Evolutionary conservation across 2,113 vertebrate species (phyloP).

Genomic region (Thomomys bottae): DNA sequence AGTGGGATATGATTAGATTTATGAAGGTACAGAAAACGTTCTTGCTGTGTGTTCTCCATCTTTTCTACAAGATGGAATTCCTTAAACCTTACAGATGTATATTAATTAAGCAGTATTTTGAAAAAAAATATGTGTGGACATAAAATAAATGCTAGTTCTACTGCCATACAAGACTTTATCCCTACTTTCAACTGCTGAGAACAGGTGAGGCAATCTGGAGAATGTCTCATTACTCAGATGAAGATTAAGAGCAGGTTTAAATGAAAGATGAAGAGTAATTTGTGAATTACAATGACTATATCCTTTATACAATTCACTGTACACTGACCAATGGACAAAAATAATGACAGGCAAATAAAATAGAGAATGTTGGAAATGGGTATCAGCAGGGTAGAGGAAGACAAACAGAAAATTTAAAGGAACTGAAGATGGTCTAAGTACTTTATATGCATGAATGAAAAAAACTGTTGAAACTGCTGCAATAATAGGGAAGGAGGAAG

Average conservation of each 20-base stretch:
- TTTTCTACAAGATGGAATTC: background rate
- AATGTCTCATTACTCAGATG: background rate
- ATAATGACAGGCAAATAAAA: no score
- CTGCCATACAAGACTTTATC: background rate
- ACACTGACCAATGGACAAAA: no score
- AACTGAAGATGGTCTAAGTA: no score
- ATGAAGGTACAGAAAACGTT: background rate
- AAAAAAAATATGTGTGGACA: background rate
- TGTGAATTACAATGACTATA: background rate
- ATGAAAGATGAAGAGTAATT: background rate
- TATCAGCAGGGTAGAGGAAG: no score
- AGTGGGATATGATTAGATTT: background rate
- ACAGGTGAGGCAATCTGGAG: background rate
- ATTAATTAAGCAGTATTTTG: background rate
- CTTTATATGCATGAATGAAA: no score
- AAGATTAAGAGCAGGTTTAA: background rate
- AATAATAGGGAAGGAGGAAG: no score
- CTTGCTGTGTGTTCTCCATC: no score
- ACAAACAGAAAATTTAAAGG: no score
- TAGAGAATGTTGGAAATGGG: no score
- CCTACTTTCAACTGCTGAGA: background rate
- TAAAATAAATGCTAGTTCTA: background rate
- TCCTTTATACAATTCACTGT: no score
- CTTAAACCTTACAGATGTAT: background rate
- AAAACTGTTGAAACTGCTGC: no score